Conservation (phyloP, 2,113 vertebrate genomes). For the Bungarus multicinctus region DNA sequence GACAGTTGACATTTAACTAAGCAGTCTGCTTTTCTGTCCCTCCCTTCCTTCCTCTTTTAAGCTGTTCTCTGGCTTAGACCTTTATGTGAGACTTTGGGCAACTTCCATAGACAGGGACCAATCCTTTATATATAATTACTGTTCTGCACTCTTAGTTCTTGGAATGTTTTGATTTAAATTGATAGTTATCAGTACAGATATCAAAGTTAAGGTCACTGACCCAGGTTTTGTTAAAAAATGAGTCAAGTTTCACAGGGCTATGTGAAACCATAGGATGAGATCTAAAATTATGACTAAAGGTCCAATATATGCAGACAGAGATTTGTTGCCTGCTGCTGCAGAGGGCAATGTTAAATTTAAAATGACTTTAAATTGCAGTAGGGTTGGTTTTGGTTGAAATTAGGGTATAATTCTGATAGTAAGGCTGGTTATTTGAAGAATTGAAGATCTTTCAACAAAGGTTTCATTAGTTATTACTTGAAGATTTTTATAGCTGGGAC, state of each 20-base stretch:
- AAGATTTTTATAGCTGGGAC: background rate
- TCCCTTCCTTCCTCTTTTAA: background rate
- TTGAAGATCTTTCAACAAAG: background rate
- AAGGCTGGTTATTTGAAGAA: background rate
- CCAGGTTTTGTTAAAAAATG: background rate
- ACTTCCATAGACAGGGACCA: background rate
- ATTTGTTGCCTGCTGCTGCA: background rate
- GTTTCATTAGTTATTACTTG: background rate
- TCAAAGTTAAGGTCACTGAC: background rate
- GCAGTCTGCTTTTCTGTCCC: background rate
- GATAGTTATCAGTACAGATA: background rate
- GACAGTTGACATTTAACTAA: conserved; percentile 4
- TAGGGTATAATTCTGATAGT: background rate
- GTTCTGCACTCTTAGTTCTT: background rate
- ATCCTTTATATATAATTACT: conserved; percentile 1
- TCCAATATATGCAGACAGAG: background rate
- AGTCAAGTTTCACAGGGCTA: background rate
- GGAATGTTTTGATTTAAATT: background rate
- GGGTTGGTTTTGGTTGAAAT: background rate
- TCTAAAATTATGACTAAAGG: background rate
- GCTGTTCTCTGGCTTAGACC: background rate
- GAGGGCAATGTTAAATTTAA: background rate
- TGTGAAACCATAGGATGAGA: background rate
- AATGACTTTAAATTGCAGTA: background rate
- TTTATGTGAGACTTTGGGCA: background rate